Base-by-base conservation (phyloP, 1,140 invertebrate genomes). In the Pantala flavescens region DNA sequence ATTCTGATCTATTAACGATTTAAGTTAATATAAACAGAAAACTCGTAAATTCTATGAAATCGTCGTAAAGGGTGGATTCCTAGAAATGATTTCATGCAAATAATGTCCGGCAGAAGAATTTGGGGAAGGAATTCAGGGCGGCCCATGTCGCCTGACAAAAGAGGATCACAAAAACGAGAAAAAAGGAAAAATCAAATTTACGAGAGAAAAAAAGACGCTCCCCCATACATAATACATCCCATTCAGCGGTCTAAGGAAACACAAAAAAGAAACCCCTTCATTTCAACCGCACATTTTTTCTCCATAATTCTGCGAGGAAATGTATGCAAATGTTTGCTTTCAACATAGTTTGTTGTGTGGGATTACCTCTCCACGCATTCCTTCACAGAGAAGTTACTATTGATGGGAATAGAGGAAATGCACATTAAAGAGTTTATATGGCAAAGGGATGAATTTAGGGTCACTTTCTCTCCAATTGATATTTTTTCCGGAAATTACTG, bases 121-220 rank as follows among this genome's bases (percentile, higher is more conserved):
- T 14, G 49, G 49, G 49, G 49, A 21, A 63, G 49, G 49, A 21
- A 63, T 63, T 16, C 49, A 63, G 49, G n/a, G 28, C 28, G 14
- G 49, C 49, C 49, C 49, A 63, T 63, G 49, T 63, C 49, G 49
- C 49, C 49, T 63, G 49, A 63, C 49, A 63, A 63, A 63, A 63
- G 49, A 63, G 49, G 49, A 63, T 12, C 49, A 21, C 49, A 63
- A 36, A 36, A 63, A 63, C 49, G 49, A 63, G n/a, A 63, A 63
- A 16, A 63, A 63, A 19, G 28, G 3, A 36, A 63, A 63, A 63
- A 63, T 63, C 16, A 63, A 63, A 63, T 63, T 63, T 63, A 63
- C 49, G 49, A 63, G 49, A 63, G 49, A 63, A 63, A 63, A 63
- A 63, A 63, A 63, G 49, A 21, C 49, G 49, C 16, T 3, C 49